Evolutionary conservation across 2,797 vertebrate genomes (phyloP).

Genomic region (Acanthurus leucopareius): DNA sequence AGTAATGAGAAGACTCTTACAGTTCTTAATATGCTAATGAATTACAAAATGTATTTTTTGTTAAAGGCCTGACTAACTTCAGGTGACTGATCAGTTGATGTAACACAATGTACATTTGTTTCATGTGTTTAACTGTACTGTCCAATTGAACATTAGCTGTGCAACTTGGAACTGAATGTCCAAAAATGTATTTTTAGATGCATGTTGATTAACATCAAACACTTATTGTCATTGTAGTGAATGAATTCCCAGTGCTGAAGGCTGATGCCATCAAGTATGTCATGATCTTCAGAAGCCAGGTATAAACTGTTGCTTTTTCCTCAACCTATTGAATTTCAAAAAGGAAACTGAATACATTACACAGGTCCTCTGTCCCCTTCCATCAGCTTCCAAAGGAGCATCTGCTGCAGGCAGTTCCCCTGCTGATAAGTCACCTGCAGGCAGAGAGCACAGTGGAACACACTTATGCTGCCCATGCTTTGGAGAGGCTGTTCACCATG

Average conservation of each 20-base stretch:
- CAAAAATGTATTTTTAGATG: background rate
- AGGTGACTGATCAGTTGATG: background rate
- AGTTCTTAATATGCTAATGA: background rate
- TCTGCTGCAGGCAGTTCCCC: conserved; percentile 92
- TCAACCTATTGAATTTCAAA: background rate
- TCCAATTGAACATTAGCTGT: background rate
- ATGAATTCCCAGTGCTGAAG: conserved; percentile 98
- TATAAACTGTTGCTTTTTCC: conserved; percentile 73
- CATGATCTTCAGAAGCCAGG: conserved; percentile 99
- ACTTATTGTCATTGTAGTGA: conserved; percentile 85
- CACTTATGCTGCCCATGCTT: conserved; percentile 95
- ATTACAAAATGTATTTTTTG: background rate
- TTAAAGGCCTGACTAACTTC: background rate
- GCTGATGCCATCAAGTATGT: conserved; percentile 99
- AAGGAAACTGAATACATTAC: background rate
- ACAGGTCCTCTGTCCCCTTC: background rate
- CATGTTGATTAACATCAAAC: background rate
- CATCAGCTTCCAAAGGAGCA: conserved; percentile 96
- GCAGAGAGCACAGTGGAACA: conserved; percentile 97
- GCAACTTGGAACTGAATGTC: background rate
- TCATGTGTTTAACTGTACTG: background rate
- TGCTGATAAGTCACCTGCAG: conserved; percentile 93
- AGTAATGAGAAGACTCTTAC: background rate
- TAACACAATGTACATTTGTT: background rate
- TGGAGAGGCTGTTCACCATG: conserved; percentile 98